Percentiles rank a stretch among this genome's conserved stretches.
phyloP scores from a whole-genome alignment of 2,888 invertebrate genomes.

The Zootermopsis nevadensis region DNA sequence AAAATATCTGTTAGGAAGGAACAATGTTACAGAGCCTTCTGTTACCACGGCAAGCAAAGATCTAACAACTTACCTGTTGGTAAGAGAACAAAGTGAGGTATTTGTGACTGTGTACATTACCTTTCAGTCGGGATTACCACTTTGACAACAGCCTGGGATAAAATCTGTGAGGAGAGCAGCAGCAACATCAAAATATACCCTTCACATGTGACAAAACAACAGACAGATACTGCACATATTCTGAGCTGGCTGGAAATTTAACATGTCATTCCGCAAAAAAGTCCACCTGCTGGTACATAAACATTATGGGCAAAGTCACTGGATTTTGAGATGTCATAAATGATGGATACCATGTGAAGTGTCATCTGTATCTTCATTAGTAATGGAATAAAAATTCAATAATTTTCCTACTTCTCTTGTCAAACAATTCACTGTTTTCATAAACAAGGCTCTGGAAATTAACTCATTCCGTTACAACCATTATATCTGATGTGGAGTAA shows the following conservation, averaged over 20 bases:
- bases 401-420: too few species aligned
- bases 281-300: too few species aligned
- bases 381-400: too few species aligned
- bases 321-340: neutral
- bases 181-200: constrained; percentile 47
- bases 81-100: constrained; percentile 33
- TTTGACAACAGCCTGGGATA: constrained; percentile 93
- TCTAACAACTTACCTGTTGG: constrained; percentile 44
- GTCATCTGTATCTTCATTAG: neutral
- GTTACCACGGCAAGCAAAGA: constrained; percentile 30
- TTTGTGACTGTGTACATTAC: constrained; percentile 65
- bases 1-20: neutral
- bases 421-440: too few species aligned
- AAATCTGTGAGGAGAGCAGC: constrained; percentile 72
- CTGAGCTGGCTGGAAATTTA: neutral
- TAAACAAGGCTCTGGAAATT: too few species aligned
- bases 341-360: neutral
- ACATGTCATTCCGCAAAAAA: neutral
- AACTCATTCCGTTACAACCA: too few species aligned
- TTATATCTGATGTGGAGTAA: too few species aligned
- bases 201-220: constrained; percentile 27
- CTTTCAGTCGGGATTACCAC: constrained; percentile 98
- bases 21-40: constrained; percentile 13
- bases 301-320: too few species aligned
- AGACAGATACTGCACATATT: constrained; percentile 8